Base-by-base conservation (phyloP, 2,797 vertebrate genomes). In the Lepidocolaptes lacrymiger region DNA sequence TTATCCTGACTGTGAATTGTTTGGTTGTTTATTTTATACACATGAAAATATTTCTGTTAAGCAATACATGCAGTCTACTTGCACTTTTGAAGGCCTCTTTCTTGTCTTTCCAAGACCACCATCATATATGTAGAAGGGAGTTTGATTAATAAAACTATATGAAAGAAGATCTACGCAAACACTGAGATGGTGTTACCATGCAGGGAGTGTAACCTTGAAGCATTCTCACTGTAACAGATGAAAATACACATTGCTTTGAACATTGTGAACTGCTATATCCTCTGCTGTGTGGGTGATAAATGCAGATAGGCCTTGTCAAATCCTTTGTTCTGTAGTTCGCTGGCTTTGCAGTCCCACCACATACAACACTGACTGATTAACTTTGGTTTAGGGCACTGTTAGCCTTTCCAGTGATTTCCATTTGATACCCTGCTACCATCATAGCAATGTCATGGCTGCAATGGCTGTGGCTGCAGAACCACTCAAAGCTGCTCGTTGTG, bases 281-380 rank as follows among this genome's bases (percentile, higher is more conserved):
- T 52, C 56, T 69, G 49, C 71, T 55, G 9, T 28, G 18, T 21
- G 28, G 18, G 17, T 46, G 4, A 59, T 2, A 56, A 41, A 62
- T 37, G 4, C 7, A 2, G 13, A 10, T 4, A 34, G 22, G 16
- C 36, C 28, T 44, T 28, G 34, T 27, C 34, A 58, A 5, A 55
- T 26, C n/a, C 32, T 28, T 49, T 44, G 36, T 34, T 74, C 75
- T 54, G 10, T 54, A 34, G 20, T 46, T 34, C 36, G n/a, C 48
- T 82, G 56, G 30, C 49, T 52, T 89, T 55, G 55, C 51, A 41
- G 62, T 4, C 4, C 66, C 32, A 7, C 12, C 4, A 4, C 0
- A 0, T 23, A 1, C 11, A 9, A 8, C 46, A 4, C 14, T 20
- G 63, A 5, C 8, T 9, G 14, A 20, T 1, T 34, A 28, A 15